Evolutionary conservation across 2,797 vertebrate species (phyloP), one percentile per base, ranked within the genome.

Genomic region (Nyctalus aviator): DNA sequence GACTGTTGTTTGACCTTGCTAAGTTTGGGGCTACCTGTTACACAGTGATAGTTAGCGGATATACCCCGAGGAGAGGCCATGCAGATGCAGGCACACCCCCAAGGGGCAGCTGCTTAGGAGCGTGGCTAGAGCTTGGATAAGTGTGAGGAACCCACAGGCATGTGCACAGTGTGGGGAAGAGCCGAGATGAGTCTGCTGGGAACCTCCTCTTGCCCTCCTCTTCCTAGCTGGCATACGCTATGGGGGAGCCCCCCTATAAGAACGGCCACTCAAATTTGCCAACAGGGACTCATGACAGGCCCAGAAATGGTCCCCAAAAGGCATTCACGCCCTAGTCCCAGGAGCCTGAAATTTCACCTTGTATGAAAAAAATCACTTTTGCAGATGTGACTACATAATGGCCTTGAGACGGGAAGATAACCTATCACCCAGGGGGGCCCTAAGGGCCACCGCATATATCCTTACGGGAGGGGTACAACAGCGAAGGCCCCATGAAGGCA

Each of bases 41-140:
- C 0, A 0, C 13, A 5, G 69, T 3, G 6, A 57, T 2, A 15
- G 13, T 41, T 44, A 30, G 68, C 13, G 0, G n/a, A 77, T 20
- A 68, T 23, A 46, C 6, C 32, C 7, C 2, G 0, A 15, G 8
- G 25, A 57, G 32, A 41, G 35, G 37, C 7, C 7, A 12, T 0
- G 17, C 13, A 13, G 66, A 5, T 0, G 20, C 5, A 84, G 37
- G 17, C 20, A 18, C 11, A 15, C 46, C 55, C 55, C 13, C 5
- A 30, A 30, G 2, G 23, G 48, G 30, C 82, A 55, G 20, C 69
- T 92, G 20, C 44, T 84, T 35, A 23, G 71, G 20, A 41, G 12
- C 14, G 6, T 25, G 21, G 46, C 20, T 0, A 41, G n/a, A 92
- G 44, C 72, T n/a, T 75, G 44, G 35, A 37, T 17, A 46, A 0